These are phyloP conservation scores for Geophilus truncorum DNA, from an alignment of 2,888 invertebrate genomes.

Conservation along the genomic window DNA sequence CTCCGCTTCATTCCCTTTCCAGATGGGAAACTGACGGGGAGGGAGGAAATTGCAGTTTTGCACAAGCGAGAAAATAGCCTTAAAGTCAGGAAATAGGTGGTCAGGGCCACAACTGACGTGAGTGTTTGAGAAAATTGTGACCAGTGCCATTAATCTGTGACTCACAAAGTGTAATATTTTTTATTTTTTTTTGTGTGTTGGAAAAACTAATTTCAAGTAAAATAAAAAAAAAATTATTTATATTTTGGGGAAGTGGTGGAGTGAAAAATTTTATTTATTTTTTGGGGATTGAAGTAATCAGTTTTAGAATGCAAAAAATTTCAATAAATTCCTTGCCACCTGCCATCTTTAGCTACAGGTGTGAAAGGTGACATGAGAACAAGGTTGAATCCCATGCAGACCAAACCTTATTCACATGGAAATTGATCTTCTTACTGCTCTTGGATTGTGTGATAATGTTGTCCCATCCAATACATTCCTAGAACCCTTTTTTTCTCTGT, in stretches of 20 bases:
- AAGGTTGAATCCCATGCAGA: not conserved
- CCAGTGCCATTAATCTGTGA: slow-evolving; percentile 9
- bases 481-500: not conserved
- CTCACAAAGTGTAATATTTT: not conserved
- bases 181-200: not conserved
- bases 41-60: slow-evolving; percentile 12
- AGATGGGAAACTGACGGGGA: not conserved
- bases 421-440: not conserved
- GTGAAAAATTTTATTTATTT: not conserved
- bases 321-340: not conserved
- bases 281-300: not conserved
- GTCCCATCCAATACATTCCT: not conserved
- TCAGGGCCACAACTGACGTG: not conserved
- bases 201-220: not conserved
- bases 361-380: not conserved
- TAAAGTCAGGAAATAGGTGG: slow-evolving; percentile 20
- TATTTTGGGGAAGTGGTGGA: not conserved
- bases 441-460: not conserved
- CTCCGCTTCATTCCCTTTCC: slow-evolving; percentile 5
- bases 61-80: not conserved
- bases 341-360: not conserved
- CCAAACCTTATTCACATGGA: not conserved
- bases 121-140: slow-evolving; percentile 18
- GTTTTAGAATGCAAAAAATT: not conserved
- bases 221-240: not conserved